Evolutionary conservation across 2,797 vertebrate species (phyloP).

Genomic region (Bufotes viridis): DNA sequence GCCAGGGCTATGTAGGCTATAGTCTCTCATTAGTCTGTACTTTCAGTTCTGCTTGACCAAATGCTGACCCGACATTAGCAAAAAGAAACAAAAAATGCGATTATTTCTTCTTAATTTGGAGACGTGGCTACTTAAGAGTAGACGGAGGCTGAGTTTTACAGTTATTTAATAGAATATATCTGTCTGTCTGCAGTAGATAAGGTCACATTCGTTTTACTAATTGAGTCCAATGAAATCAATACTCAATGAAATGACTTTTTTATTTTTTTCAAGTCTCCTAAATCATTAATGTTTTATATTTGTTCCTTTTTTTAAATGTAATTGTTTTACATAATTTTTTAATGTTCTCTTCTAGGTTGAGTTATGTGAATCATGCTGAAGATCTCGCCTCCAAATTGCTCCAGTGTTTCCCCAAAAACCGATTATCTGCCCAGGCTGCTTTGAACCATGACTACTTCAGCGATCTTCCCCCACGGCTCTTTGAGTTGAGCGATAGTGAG

Average conservation of each 20-base stretch:
- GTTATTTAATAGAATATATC: constrained; percentile 60
- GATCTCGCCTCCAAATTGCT: constrained; percentile 95
- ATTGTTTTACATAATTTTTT: constrained; percentile 41
- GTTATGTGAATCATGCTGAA: constrained; percentile 91
- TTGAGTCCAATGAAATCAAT: background rate
- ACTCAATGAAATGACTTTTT: too few relatives aligned
- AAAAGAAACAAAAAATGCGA: constrained; percentile 70
- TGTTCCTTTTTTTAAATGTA: background rate
- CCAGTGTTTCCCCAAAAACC: constrained; percentile 97
- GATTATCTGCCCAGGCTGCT: constrained; percentile 90
- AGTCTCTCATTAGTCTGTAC: constrained; percentile 65
- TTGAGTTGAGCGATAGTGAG: constrained; percentile 93
- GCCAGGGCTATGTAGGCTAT: constrained; percentile 7
- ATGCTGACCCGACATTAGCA: constrained; percentile 68
- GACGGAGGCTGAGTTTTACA: constrained; percentile 57
- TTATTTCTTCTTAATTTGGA: constrained; percentile 67
- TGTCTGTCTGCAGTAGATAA: constrained; percentile 24
- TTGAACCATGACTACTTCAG: constrained; percentile 95
- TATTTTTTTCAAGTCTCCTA: background rate
- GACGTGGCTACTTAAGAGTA: constrained; percentile 18
- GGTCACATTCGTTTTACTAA: too few relatives aligned
- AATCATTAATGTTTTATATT: background rate
- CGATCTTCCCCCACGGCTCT: constrained; percentile 92
- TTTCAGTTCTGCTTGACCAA: constrained; percentile 71
- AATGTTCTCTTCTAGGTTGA: constrained; percentile 80